Base-by-base conservation (phyloP, 2,113 vertebrate genomes). In the Xiphophorus maculatus region DNA sequence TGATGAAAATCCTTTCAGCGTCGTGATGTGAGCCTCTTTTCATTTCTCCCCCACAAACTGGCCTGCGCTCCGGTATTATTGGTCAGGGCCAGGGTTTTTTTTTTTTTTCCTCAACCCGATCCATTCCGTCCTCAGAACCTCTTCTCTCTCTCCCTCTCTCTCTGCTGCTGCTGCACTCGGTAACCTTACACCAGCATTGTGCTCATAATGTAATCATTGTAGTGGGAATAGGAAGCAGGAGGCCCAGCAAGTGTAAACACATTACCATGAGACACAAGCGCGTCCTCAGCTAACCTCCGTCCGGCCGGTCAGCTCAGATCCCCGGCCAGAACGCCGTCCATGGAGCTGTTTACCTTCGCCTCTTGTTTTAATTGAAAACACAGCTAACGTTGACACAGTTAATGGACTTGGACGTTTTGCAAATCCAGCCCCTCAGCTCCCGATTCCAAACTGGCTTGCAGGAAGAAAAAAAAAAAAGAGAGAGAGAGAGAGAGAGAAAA, bases 351-450 rank as follows among this genome's bases (percentile, higher is more conserved):
- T 93, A 91, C 90, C 91, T 87, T 81, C 76, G 74, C 88, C 87
- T 87, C 78, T 89, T 85, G 82, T 90, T 93, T 91, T 93, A 91
- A 94, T 92, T 92, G 89, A 92, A 94, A 94, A 93, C 89, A 92
- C 83, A 74, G 87, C 90, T 87, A 92, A 93, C 92, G 83, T 90
- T 92, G 90, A 93, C 91, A 90, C 84, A 91, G 91, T 90, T 93
- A 92, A 92, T 91, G 91, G 72, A 83, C 84, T 91, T 84, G 85
- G 80, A 87, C 84, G 83, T 77, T 86, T 79, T 80, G 68, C 81
- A 79, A 78, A 81, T 83, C 66, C 74, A 73, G 10, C 85, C 73
- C 69, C 17, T 14, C 71, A 66, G 76, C 35, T 40, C 71, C 25
- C 12, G 25, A 75, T 73, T 88, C 82, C 74, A 75, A 80, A 80